phyloP scores from a whole-genome alignment of 2,113 vertebrate genomes.

The Chloropsis hardwickii region DNA sequence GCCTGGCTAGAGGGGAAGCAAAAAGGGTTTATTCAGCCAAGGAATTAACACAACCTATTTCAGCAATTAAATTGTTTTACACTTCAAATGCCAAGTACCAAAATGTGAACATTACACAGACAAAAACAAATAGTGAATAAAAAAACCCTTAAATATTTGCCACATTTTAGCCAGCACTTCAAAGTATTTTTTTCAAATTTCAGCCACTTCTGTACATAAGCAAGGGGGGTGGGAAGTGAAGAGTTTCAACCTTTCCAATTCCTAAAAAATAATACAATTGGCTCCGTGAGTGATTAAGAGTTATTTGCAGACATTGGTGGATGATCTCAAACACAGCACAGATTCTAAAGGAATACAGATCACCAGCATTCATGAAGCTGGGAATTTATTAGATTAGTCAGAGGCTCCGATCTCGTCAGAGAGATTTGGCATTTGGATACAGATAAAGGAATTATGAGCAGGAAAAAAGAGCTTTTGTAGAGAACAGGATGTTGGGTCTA shows the following conservation, averaged over 20 bases:
- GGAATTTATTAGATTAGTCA: conserved; percentile 37
- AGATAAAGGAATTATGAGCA: not conserved
- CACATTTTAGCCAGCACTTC: not conserved
- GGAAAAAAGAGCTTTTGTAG: not conserved
- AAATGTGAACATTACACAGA: not conserved
- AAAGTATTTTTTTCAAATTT: not conserved
- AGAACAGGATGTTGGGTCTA: not conserved
- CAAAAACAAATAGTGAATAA: not conserved
- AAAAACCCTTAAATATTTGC: not conserved
- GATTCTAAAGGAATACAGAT: not conserved
- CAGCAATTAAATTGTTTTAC: not conserved
- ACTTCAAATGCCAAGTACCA: not conserved
- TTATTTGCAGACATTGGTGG: not conserved
- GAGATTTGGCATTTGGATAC: not conserved
- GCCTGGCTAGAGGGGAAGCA: not conserved
- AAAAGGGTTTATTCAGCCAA: not conserved
- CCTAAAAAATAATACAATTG: not conserved
- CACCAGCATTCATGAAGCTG: not conserved
- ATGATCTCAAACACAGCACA: not conserved
- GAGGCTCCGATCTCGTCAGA: not conserved
- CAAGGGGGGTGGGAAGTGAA: not conserved
- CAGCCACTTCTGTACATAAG: not conserved
- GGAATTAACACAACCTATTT: not conserved
- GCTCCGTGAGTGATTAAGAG: not conserved
- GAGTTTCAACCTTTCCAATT: not conserved